Evolutionary conservation across 2,113 vertebrate species (phyloP).

Genomic region (Syngnathus scovelli): DNA sequence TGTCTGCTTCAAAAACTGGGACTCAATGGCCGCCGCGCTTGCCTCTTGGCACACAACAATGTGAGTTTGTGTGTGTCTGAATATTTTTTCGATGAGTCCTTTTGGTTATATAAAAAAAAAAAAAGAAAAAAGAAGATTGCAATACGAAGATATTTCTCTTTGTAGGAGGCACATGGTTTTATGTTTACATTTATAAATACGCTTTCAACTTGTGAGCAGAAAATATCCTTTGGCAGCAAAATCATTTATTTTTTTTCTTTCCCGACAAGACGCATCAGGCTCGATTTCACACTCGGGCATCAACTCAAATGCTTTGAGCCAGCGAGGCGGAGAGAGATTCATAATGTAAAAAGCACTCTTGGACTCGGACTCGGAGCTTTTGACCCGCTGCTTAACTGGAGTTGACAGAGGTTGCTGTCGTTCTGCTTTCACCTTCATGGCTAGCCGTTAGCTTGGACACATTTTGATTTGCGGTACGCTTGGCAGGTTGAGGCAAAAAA

Average conservation of each 20-base stretch:
- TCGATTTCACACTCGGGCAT: conserved; percentile 30
- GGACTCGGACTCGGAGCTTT: conserved; percentile 6
- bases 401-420: conserved; percentile 7
- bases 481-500: conserved; percentile 18
- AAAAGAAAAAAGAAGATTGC: neutral
- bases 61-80: conserved; percentile 33
- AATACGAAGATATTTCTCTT: neutral
- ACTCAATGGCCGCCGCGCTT: conserved; percentile 42
- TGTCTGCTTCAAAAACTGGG: conserved; percentile 24
- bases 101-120: neutral
- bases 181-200: neutral
- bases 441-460: conserved; percentile 16
- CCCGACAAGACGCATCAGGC: conserved; percentile 34
- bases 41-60: conserved; percentile 32
- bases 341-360: conserved; percentile 1
- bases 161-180: neutral
- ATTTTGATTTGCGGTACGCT: conserved; percentile 26
- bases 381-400: neutral
- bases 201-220: conserved; percentile 7
- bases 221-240: conserved; percentile 14
- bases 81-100: neutral
- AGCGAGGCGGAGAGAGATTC: conserved; percentile 16
- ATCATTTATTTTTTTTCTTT: conserved; percentile 15
- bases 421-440: conserved; percentile 6
- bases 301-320: conserved; percentile 14